Evolutionary conservation across 2,113 vertebrate species (phyloP).

Genomic region (Sorex fumeus): DNA sequence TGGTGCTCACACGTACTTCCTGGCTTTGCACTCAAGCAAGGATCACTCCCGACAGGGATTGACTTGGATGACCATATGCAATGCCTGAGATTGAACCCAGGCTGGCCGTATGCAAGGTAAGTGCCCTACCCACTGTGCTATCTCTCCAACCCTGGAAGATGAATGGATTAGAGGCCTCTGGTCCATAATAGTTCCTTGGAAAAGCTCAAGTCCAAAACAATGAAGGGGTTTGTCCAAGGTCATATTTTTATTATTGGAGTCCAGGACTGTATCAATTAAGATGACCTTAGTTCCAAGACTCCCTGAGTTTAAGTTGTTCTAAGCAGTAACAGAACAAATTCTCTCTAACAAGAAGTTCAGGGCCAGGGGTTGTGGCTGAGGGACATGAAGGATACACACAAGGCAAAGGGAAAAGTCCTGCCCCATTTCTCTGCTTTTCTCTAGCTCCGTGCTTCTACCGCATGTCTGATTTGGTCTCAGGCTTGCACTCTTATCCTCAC

Average conservation of each 20-base stretch:
- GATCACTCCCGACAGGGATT: too few relatives aligned
- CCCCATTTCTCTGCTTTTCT: background rate
- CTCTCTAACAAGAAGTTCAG: background rate
- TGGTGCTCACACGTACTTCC: too few relatives aligned
- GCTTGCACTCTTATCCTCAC: background rate
- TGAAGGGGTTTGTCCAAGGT: background rate
- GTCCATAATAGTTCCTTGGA: background rate
- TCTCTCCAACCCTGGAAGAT: background rate
- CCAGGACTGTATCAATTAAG: background rate
- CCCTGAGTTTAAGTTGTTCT: background rate
- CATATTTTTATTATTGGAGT: background rate
- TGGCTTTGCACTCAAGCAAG: too few relatives aligned
- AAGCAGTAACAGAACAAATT: background rate
- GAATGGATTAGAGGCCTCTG: background rate
- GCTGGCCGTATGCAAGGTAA: too few relatives aligned
- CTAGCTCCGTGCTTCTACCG: background rate
- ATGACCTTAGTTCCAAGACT: background rate
- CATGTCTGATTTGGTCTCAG: background rate
- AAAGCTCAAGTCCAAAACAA: background rate
- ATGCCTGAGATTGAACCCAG: too few relatives aligned
- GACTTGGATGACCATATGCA: too few relatives aligned
- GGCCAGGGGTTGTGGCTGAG: background rate
- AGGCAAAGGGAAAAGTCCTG: background rate
- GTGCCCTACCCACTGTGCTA: too few relatives aligned
- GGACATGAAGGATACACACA: too few relatives aligned